Evolutionary conservation across 2,113 vertebrate species (phyloP).

Genomic region (Ptyas mucosa): DNA sequence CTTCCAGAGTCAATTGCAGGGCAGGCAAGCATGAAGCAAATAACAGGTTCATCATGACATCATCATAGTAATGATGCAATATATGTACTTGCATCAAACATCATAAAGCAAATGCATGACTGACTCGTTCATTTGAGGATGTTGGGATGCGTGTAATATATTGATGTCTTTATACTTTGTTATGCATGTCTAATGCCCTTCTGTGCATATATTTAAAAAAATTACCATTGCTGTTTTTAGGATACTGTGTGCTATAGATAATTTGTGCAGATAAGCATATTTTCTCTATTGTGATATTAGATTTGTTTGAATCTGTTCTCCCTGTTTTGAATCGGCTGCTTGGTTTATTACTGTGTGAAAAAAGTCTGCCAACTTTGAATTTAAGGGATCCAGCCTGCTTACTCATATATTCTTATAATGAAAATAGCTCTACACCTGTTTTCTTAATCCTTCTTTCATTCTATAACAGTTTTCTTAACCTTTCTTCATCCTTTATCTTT

Average conservation of each 20-base stretch:
- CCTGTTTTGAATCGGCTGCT: neutral
- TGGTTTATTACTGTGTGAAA: neutral
- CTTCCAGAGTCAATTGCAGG: neutral
- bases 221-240: neutral
- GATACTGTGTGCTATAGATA: neutral
- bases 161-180: neutral
- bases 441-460: neutral
- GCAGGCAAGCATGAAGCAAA: neutral
- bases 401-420: neutral
- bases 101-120: neutral
- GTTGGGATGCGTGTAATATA: neutral
- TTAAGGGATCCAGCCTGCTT: neutral
- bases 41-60: neutral
- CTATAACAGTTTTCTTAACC: neutral
- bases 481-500: neutral
- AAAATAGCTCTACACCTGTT: neutral
- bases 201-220: neutral
- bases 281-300: neutral
- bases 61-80: neutral
- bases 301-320: neutral
- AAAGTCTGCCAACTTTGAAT: neutral
- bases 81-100: neutral
- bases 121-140: neutral
- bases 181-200: neutral
- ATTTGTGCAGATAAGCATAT: neutral